Evolutionary conservation across 2,113 vertebrate species (phyloP).

Genomic region (Caloenas nicobarica): DNA sequence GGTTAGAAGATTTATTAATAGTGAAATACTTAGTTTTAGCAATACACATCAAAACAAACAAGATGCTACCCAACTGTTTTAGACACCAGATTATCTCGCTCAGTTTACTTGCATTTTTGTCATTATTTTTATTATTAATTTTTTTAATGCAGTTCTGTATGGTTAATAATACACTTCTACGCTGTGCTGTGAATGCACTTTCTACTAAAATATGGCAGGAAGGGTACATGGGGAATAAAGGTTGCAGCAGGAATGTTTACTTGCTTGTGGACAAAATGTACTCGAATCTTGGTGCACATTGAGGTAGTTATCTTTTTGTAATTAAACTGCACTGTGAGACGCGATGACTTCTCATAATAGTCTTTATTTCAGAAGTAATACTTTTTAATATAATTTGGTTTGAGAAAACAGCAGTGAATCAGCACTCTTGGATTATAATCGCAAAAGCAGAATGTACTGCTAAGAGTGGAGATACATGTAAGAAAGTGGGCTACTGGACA

Average conservation of each 20-base stretch:
- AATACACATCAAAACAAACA: not conserved
- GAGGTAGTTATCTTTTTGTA: slow-evolving; percentile 3
- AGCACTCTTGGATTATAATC: not conserved
- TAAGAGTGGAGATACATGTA: not conserved
- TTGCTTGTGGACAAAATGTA: not conserved
- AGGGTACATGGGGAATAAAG: not conserved
- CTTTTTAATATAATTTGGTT: slow-evolving; percentile 32
- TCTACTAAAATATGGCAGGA: not conserved
- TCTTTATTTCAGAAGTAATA: slow-evolving; percentile 33
- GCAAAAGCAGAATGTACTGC: not conserved
- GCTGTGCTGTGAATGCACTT: not conserved
- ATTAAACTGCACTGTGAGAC: slow-evolving; percentile 10
- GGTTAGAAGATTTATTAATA: not conserved
- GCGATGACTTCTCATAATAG: not conserved
- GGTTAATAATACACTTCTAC: not conserved
- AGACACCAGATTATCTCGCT: not conserved
- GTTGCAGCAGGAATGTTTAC: not conserved
- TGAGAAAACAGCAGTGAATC: slow-evolving; percentile 53
- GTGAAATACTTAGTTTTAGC: not conserved
- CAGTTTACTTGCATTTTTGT: not conserved
- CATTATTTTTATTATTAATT: not conserved
- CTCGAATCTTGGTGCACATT: not conserved
- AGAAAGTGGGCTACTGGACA: not conserved
- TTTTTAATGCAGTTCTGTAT: not conserved
- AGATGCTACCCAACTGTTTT: not conserved